A percentile compares a stretch with the other conserved stretches of the same genome.
These are phyloP conservation scores for Drosophila mojavensis DNA, from an alignment of 1,140 invertebrate genomes.

Conservation along the genomic window DNA sequence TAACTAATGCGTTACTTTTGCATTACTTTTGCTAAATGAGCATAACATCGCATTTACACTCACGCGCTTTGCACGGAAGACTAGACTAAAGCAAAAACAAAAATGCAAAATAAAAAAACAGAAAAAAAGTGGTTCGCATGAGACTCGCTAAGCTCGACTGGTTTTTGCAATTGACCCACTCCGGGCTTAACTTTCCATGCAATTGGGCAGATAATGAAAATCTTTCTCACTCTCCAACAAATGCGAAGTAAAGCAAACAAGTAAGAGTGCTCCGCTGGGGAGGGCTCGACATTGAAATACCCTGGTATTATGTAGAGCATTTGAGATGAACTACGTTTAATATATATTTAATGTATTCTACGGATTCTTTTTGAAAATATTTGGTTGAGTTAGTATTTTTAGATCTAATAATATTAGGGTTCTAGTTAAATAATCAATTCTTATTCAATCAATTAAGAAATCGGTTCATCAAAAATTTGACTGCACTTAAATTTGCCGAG, in stretches of 20 bases:
- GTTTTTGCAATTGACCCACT: conserved; percentile 70
- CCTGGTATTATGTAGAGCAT: neutral
- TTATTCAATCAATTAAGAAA: too few relatives aligned
- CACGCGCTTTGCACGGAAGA: conserved; percentile 12
- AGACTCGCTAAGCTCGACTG: conserved; percentile 46
- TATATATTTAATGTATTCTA: too few relatives aligned
- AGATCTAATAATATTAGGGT: too few relatives aligned
- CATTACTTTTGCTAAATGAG: conserved; percentile 12
- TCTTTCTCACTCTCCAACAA: conserved; percentile 29
- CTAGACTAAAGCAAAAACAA: conserved; percentile 11
- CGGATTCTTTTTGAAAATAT: too few relatives aligned
- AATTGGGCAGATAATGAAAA: conserved; percentile 61
- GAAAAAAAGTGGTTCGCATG: conserved; percentile 12
- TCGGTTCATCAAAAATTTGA: too few relatives aligned
- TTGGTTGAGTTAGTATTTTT: too few relatives aligned
- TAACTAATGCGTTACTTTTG: conserved; percentile 8
- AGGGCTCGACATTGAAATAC: neutral
- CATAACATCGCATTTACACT: conserved; percentile 25
- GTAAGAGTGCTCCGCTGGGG: neutral
- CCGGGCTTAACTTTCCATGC: conserved; percentile 60
- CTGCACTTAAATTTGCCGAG: too few relatives aligned
- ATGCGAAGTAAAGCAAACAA: conserved; percentile 39
- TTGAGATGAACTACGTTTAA: too few relatives aligned
- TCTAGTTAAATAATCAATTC: too few relatives aligned
- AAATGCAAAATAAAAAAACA: neutral